Base-by-base conservation (phyloP, 2,888 invertebrate species). In the Diogma glabrata region DNA sequence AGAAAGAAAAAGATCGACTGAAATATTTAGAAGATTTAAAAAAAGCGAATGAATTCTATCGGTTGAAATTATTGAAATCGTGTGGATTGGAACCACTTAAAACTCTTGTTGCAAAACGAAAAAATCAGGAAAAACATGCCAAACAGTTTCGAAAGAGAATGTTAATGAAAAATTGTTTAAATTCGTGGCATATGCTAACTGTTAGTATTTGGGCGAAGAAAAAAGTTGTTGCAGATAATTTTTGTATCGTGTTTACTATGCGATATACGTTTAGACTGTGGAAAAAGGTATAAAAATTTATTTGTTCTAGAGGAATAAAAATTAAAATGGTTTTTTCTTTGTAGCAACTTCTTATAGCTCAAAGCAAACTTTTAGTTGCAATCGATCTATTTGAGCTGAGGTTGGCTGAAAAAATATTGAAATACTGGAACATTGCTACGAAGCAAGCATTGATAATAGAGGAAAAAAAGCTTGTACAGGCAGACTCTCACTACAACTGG, bases 371-470 rank as follows among this genome's bases (percentile, higher is more conserved):
- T 60, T 81, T 83, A 70, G 82, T 84, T 2, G 86, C 87, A 3
- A 75, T 77, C 51, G 87, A 87, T 64, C 81, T 81, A 66, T 77
- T 78, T 57, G 82, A 84, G 54, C 70, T 82, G 51, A 78, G 75
- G 57, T 60, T 79, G n/a, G 70, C 72, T 45, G 75, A 76, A 48
- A 60, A 69, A 38, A 70, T 70, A 47, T 76, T 82, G 48, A 67
- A 67, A 28, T 67, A 67, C 52, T 79, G 82, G 71, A 64, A 68
- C 3, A 63, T 67, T 43, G 71, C 71, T 17, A 65, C 72, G 1
- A 63, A 66, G 6, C 60, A 73, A 20, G 60, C 72, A 30, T 75
- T 69, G 58, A 63, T 72, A 46, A 71, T 76, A 53, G 69, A 72
- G 51, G 69, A 73, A 55, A 59, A 69, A 0, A 76, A 78, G 65